These are phyloP conservation scores for Tenodera sinensis DNA, from an alignment of 2,888 invertebrate genomes.

Conservation along the genomic window DNA sequence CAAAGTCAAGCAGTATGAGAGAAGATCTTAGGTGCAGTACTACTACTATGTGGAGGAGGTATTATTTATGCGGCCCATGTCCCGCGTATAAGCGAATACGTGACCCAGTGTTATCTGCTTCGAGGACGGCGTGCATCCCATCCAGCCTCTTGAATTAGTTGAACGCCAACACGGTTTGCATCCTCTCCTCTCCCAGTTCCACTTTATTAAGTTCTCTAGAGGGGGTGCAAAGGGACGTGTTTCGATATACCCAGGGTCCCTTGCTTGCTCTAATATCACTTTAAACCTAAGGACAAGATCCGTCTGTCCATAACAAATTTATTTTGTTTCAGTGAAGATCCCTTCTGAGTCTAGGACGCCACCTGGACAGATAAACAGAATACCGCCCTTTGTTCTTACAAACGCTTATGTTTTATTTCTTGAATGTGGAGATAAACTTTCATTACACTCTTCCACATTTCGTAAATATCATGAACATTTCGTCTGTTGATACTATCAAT, in stretches of 20 bases:
- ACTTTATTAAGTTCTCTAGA: neutral
- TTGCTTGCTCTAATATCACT: neutral
- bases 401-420: too few relatives aligned
- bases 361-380: too few relatives aligned
- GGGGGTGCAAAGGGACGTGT: neutral
- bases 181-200: neutral
- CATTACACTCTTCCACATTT: too few relatives aligned
- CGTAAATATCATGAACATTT: too few relatives aligned
- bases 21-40: neutral
- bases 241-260: neutral
- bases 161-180: neutral
- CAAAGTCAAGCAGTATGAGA: neutral
- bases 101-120: neutral
- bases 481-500: too few relatives aligned
- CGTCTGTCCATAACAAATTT: too few relatives aligned
- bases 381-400: too few relatives aligned
- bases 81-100: neutral
- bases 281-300: neutral
- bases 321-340: too few relatives aligned
- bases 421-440: too few relatives aligned
- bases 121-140: neutral
- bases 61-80: neutral
- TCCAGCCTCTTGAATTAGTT: neutral
- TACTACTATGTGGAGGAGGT: neutral
- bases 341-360: too few relatives aligned